Base-by-base conservation (phyloP, 2,113 vertebrate genomes). In the Prionailurus viverrinus region DNA sequence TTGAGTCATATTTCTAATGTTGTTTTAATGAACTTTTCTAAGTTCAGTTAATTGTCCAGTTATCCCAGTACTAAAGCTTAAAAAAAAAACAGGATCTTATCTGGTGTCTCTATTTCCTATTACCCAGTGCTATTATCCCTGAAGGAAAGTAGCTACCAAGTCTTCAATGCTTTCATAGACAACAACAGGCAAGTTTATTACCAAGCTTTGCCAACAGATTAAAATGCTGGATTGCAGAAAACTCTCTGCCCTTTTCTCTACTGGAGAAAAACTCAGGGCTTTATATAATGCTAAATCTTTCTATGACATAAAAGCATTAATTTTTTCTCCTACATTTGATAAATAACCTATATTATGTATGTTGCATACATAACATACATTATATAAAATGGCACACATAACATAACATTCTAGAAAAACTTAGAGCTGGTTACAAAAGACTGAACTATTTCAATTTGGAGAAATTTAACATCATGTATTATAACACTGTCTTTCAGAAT, bases 11-110 rank as follows among this genome's bases (percentile, higher is more conserved):
- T 71, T 88, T 94, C 88, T 86, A 83, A 83, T 76, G 51, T 36
- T 91, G 19, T 81, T 63, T 79, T 82, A 92, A 97, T 85, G 31
- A 78, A 73, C 13, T 94, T 95, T 91, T 84, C 89, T 93, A 58
- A 93, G 93, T 29, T 89, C 69, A 96, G 71, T 95, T 89, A 96
- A 94, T 80, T 78, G 78, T 69, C 92, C 25, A 27, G 5, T 93
- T 97, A 76, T 71, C 51, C 51, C 58, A 36, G 25, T n/a, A 61
- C 31, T 66, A 71, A 74, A 63, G 18, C n/a, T n/a, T n/a, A n/a
- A n/a, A n/a, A 58, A 45, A 45, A 8, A 45, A 81, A 78, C 31
- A 69, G 31, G 10, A 82, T 69, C 58, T 74, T 85, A 85, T 55
- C 21, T 21, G 68, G 16, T 74, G 21, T 84, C 31, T 69, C 63